Evolutionary conservation across 2,888 invertebrate species (phyloP), one percentile per base, ranked within the genome.

Genomic region (Ophion obscuratus): DNA sequence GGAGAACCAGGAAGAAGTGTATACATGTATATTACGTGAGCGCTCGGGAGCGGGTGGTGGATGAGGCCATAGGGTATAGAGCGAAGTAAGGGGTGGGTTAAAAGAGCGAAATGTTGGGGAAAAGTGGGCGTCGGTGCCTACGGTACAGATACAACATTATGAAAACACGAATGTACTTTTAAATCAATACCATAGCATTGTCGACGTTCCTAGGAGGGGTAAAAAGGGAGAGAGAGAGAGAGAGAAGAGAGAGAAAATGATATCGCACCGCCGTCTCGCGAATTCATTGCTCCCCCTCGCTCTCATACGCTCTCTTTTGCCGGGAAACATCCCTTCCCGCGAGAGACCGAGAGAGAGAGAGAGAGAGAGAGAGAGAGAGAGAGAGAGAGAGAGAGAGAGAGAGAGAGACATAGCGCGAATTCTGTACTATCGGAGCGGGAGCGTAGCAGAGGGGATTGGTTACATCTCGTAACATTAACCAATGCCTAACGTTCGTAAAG

Each of bases 141-240:
- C 90, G 81, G 93, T 93, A 93, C 93, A 93, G 94, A 94, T 93
- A 94, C 93, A 93, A 93, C 94, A 94, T 94, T 94, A 94, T 94
- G 94, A 94, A 94, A 94, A 94, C 94, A 94, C 94, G 94, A 94
- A 94, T 94, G 93, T 93, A 94, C 93, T 94, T 94, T 94, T 94
- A 94, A 94, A 94, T 94, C 94, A 94, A 94, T 94, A 94, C 93
- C 94, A 94, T 94, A 94, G 94, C 92, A 94, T 94, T 94, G 94
- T 94, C 92, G 93, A 93, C 92, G 90, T 79, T 71, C 70, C 79
- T 44, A 70, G 79, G 79, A 71, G 91, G 92, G 89, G 91, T 84
- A 86, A 84, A 78, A 70, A 77, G 84, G 80, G 88, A 87, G n/a
- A 24, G 86, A 44, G 47, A 78, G 59, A 77, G 85, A 83, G 88